A percentile compares a stretch with the other conserved stretches of the same genome.
Conservation (phyloP, 2,113 vertebrate genomes). For the Aspidoscelis tigris region DNA sequence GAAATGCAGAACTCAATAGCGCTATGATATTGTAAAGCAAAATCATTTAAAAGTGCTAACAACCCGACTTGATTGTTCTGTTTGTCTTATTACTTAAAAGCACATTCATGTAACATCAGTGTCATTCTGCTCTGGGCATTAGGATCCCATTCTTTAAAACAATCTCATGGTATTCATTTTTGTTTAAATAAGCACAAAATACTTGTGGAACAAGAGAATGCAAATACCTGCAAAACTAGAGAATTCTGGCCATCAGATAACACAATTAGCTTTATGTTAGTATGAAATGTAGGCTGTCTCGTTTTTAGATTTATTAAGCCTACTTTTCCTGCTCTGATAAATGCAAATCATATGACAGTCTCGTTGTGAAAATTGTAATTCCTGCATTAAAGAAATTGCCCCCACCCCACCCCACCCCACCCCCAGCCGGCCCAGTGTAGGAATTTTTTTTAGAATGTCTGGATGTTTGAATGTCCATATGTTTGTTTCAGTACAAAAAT, state of each 20-base stretch:
- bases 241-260: slow-evolving; percentile 6
- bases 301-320: slow-evolving; percentile 29
- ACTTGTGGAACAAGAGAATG: not conserved
- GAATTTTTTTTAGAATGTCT: no score
- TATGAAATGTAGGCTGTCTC: slow-evolving; percentile 9
- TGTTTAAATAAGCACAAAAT: slow-evolving; percentile 15
- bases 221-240: slow-evolving; percentile 11
- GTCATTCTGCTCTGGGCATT: slow-evolving; percentile 7
- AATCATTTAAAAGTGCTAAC: not conserved
- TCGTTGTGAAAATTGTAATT: slow-evolving; percentile 23
- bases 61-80: slow-evolving; percentile 32
- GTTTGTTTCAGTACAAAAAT: no score
- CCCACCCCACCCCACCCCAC: no score
- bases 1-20: not conserved
- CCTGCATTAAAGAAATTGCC: not conserved
- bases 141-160: slow-evolving; percentile 3
- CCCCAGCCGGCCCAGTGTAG: no score
- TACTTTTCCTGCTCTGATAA: slow-evolving; percentile 6
- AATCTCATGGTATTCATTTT: slow-evolving; percentile 18
- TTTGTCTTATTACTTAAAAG: slow-evolving; percentile 17
- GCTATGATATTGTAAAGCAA: slow-evolving; percentile 8
- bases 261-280: slow-evolving; percentile 38
- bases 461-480: no score
- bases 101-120: slow-evolving; percentile 36
- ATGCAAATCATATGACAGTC: slow-evolving; percentile 16